Evolutionary conservation across 2,797 vertebrate genomes (phyloP), one percentile per base, ranked within the genome.

Genomic region (Gallinago nigripennis): DNA sequence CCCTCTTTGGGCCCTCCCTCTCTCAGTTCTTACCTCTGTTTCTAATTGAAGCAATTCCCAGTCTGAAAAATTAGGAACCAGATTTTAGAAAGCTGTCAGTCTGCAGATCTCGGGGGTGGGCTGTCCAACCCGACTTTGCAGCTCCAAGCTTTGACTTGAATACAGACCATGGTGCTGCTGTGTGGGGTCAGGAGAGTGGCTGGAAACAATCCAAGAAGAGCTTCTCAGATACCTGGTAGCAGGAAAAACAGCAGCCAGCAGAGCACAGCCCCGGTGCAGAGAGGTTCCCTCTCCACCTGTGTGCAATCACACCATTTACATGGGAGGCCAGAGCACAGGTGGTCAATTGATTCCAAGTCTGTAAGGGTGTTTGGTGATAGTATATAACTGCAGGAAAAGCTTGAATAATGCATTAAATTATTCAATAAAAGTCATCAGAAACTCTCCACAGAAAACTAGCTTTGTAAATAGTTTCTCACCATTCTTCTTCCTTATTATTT

Each of bases 371-470:
- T 53, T 81, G 63, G 70, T 93, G 83, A 45, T 80, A 63, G 70
- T 56, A 82, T 86, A 86, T n/a, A 79, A 76, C 82, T 50, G 88
- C 92, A 96, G 77, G 61, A 82, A 95, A 92, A 65, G 41, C 69
- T 58, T 98, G 92, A 97, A 98, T 97, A 96, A 97, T 93, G 94
- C 41, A 96, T 88, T n/a, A 56, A 95, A 95, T 92, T 54, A 84
- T 75, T 98, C 51, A 97, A 97, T 97, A 96, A 81, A 94, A 95
- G 39, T 83, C 35, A 95, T 94, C 86, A 95, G 41, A 84, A 84
- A 96, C 43, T 41, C 68, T 96, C 85, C 43, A 64, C 33, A 68
- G 94, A 95, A 94, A 71, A 28, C 54, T 30, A 79, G 37, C 54
- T 72, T 92, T 76, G 75, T 68, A 65, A 78, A 64, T 57, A 86